phyloP scores from a whole-genome alignment of 2,888 invertebrate species.

The Luperina nickerlii region DNA sequence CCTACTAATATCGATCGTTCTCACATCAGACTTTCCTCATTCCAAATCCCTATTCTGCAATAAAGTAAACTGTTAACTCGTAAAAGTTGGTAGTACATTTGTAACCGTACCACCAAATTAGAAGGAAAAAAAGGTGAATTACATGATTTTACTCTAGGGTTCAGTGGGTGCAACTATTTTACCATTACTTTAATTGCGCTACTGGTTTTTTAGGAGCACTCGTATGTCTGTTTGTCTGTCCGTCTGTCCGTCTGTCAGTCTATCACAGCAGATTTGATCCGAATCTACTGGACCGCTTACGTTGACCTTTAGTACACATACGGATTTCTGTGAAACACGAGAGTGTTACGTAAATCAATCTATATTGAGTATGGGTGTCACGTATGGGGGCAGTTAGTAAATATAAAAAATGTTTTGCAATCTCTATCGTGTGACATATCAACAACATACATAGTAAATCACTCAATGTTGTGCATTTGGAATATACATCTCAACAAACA shows the following conservation, averaged over 20 bases:
- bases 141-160: not conserved
- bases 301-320: not conserved
- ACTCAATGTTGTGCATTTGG: not conserved
- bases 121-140: not conserved
- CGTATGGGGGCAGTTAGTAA: not conserved
- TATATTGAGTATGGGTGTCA: not conserved
- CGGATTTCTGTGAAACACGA: not conserved
- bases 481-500: too few relatives aligned
- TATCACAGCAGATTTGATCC: not conserved
- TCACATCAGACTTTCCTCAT: constrained; percentile 35
- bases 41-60: constrained; percentile 52
- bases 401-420: not conserved
- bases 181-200: not conserved
- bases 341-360: not conserved
- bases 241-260: too few relatives aligned
- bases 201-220: not conserved
- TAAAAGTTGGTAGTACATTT: constrained; percentile 11
- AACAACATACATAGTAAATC: not conserved
- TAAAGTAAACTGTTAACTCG: constrained; percentile 51
- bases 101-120: constrained; percentile 2
- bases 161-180: not conserved
- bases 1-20: constrained; percentile 4
- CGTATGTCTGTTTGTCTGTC: not conserved
- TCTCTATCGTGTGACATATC: not conserved
- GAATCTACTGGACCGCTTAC: not conserved